Evolutionary conservation across 2,113 vertebrate species (phyloP).

Genomic region (Herpetotheres cachinnans): DNA sequence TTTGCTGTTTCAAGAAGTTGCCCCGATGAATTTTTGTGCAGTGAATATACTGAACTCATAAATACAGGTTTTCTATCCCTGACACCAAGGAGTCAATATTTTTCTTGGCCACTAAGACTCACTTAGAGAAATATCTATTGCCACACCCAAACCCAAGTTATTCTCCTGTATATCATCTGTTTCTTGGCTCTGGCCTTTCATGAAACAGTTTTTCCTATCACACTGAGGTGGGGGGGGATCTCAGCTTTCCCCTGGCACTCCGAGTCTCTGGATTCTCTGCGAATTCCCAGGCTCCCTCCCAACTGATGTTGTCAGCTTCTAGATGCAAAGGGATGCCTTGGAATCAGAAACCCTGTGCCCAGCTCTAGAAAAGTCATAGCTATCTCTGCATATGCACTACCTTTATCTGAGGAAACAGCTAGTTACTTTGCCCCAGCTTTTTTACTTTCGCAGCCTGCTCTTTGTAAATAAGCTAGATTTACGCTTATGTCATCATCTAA

Average conservation of each 20-base stretch:
- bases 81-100: background rate
- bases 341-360: background rate
- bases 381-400: background rate
- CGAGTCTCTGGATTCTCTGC: background rate
- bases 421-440: background rate
- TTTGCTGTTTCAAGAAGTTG: background rate
- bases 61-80: background rate
- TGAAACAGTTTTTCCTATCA: background rate
- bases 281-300: background rate
- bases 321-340: background rate
- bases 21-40: background rate
- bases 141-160: background rate
- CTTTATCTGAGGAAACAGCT: background rate
- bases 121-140: background rate
- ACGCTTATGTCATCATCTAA: background rate
- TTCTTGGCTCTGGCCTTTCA: background rate
- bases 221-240: background rate
- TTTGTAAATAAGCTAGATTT: background rate
- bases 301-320: background rate
- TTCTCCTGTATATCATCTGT: background rate
- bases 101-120: background rate
- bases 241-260: background rate
- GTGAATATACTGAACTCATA: background rate
- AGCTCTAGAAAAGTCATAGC: background rate
- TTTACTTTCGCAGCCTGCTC: background rate